These are phyloP conservation scores for Scolopax rusticola DNA, from an alignment of 2,797 vertebrate genomes.

Conservation along the genomic window DNA sequence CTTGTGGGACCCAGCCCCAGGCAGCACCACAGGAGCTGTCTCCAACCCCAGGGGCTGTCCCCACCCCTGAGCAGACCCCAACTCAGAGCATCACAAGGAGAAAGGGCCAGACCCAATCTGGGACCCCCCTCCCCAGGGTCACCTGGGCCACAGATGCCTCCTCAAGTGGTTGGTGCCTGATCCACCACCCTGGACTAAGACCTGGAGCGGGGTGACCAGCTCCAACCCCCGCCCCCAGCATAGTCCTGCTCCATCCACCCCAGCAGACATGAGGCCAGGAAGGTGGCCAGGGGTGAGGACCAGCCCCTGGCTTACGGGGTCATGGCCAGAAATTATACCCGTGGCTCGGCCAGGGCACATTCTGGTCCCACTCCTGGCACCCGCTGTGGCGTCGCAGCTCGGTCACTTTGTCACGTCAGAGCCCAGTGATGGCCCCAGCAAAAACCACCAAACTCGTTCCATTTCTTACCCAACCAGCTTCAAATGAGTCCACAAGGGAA, in stretches of 20 bases:
- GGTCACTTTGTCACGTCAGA: slow-evolving; percentile 44
- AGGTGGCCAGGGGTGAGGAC: not conserved
- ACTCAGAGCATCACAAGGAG: not conserved
- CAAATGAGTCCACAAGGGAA: not conserved
- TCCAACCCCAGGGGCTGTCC: not conserved
- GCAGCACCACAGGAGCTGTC: not conserved
- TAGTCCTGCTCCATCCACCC: accelerated
- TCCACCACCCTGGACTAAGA: accelerated
- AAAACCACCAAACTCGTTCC: slow-evolving; percentile 61
- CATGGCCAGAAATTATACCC: not conserved
- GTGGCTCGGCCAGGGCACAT: not conserved
- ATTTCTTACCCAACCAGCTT: slow-evolving; percentile 61
- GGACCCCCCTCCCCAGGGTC: not conserved
- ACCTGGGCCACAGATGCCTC: not conserved
- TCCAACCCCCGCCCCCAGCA: not conserved
- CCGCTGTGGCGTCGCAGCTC: not conserved
- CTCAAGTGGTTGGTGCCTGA: accelerated
- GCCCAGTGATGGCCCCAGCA: not conserved
- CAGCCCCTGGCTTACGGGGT: not conserved
- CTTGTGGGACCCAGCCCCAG: not conserved
- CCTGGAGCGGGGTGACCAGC: accelerated
- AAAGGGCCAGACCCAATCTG: not conserved
- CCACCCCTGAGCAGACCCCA: not conserved
- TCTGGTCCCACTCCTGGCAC: not conserved
- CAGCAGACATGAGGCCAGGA: not conserved